Base-by-base conservation (phyloP, 1,140 invertebrate species). In the Drosophila biarmipes region DNA sequence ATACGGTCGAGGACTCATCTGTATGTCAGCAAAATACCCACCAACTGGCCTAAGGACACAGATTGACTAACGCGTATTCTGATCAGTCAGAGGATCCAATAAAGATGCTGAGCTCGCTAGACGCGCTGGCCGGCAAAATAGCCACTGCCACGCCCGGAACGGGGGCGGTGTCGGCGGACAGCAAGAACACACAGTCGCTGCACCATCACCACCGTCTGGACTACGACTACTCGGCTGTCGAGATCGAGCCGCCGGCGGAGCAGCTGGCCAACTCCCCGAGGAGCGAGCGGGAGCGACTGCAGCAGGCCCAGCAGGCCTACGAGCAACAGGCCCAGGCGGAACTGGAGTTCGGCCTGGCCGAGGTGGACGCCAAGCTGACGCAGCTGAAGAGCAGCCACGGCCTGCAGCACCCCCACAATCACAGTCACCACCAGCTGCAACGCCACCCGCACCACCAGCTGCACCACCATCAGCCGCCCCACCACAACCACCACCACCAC, bases 61-160 rank as follows among this genome's bases (percentile, higher is more conserved):
- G 24, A 51, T 51, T 29, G 48, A 34, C 14, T 49, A 31, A 34
- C 17, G 51, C 51, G 12, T 15, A 19, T 10, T 29, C 24, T 38
- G 52, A 54, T 10, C 51, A 21, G n/a, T 14, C 17, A 37, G 14
- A 14, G 21, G 5, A 37, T 29, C 35, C n/a, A 31, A 31, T 17
- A 2, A 56, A 52, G 58, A 96, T 96, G 96, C 93, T 96, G 90
- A 95, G 96, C 92, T 96, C 96, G 66, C 92, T 96, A 92, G 96
- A 96, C 93, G 94, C 95, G 91, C 93, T 96, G 92, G 96, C 95
- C 92, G 95, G 95, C 84, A 96, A 96, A 92, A 95, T 96, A 92
- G 96, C 96, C 92, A 95, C 96, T 68, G 79, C 84, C 49, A 89
- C 84, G 48, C 85, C 84, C 17, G 84, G 76, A 24, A 89, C 85